These are phyloP conservation scores for Andrena fulva DNA, from an alignment of 2,888 invertebrate species.

Conservation along the genomic window DNA sequence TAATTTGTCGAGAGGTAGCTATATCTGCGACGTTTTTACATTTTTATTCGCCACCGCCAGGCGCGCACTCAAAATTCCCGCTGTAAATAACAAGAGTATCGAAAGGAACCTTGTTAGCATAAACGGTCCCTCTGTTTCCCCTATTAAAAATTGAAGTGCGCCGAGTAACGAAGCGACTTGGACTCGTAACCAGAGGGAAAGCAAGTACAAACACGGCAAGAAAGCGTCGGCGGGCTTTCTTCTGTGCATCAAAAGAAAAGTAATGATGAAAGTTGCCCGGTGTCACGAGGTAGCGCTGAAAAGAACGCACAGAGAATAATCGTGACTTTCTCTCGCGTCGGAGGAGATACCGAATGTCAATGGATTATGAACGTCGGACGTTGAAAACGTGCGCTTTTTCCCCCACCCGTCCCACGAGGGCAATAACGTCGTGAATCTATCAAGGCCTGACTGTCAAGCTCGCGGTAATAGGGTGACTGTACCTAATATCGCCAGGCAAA, in stretches of 20 bases:
- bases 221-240: slow-evolving; percentile 20
- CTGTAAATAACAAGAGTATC: not conserved
- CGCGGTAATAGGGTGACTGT: not conserved
- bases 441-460: not conserved
- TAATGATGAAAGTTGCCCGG: slow-evolving; percentile 56
- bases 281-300: slow-evolving; percentile 14
- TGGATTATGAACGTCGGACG: slow-evolving; percentile 22
- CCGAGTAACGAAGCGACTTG: not conserved
- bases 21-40: not conserved
- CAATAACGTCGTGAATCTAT: slow-evolving; percentile 12
- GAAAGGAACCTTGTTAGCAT: not conserved
- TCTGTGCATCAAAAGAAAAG: slow-evolving; percentile 57
- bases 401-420: not conserved
- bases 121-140: not conserved
- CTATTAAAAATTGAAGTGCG: not conserved
- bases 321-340: slow-evolving; percentile 45
- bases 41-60: not conserved
- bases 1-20: not conserved
- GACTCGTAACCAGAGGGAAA: slow-evolving; percentile 23
- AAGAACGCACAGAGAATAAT: slow-evolving; percentile 26
- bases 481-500: no score
- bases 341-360: slow-evolving; percentile 28
- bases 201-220: slow-evolving; percentile 20
- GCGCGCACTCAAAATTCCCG: not conserved
- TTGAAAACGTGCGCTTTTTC: slow-evolving; percentile 2